phyloP scores from a whole-genome alignment of 2,888 invertebrate genomes.

The Orthosia gracilis region DNA sequence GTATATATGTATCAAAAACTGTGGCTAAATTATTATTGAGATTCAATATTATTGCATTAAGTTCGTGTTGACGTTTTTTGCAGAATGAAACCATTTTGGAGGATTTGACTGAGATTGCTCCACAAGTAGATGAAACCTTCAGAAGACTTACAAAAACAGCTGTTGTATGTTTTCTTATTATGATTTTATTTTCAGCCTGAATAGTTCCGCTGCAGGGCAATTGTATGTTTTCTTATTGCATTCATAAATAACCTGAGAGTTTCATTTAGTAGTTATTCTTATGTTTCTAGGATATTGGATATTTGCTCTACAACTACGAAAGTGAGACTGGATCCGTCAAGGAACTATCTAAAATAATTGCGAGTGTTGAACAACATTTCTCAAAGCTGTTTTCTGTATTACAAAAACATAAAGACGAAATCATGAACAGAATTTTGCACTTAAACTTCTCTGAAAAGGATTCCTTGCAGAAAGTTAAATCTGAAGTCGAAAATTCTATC shows the following conservation, averaged over 20 bases:
- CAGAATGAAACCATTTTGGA: conserved; percentile 82
- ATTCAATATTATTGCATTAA: background rate
- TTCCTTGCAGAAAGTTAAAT: conserved; percentile 78
- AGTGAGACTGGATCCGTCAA: conserved; percentile 76
- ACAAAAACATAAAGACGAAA: conserved; percentile 88
- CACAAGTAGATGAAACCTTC: conserved; percentile 84
- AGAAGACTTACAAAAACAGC: conserved; percentile 86
- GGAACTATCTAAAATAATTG: conserved; percentile 76
- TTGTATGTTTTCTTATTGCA: background rate
- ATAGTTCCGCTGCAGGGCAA: no score
- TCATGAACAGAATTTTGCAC: conserved; percentile 79
- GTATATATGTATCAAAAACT: no score
- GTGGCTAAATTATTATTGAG: no score
- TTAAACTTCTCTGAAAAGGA: conserved; percentile 78
- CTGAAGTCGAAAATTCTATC: conserved; percentile 75
- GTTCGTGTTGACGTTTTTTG: conserved; percentile 56
- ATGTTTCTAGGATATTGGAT: conserved; percentile 81
- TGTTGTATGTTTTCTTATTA: conserved; percentile 75
- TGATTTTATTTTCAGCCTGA: no score
- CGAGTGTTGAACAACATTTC: conserved; percentile 88
- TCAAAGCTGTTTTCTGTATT: conserved; percentile 87
- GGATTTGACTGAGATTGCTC: conserved; percentile 77
- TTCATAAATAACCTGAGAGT: background rate
- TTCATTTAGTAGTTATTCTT: background rate
- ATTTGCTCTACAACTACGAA: conserved; percentile 80